These are phyloP conservation scores for Drosophila mojavensis DNA, from an alignment of 1,140 invertebrate genomes.

Conservation along the genomic window DNA sequence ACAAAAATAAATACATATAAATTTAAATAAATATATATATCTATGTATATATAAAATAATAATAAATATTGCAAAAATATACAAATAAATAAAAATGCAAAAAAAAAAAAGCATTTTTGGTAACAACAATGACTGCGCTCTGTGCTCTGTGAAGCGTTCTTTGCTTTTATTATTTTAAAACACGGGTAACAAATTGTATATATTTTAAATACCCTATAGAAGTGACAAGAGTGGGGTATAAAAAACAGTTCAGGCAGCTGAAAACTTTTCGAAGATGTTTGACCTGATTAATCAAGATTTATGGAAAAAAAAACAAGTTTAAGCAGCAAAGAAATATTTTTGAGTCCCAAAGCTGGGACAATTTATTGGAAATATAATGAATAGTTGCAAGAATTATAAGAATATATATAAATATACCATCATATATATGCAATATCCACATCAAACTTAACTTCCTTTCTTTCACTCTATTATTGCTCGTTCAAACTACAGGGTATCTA, in stretches of 20 bases:
- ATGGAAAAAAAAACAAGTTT: too few relatives aligned
- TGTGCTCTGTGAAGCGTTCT: slow-evolving; percentile 48
- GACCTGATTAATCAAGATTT: too few relatives aligned
- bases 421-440: too few relatives aligned
- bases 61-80: slow-evolving; percentile 76
- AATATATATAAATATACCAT: too few relatives aligned
- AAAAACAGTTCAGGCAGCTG: background rate
- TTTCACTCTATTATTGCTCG: too few relatives aligned
- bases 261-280: too few relatives aligned
- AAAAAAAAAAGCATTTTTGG: background rate
- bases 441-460: too few relatives aligned
- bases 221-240: background rate
- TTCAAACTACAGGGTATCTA: background rate
- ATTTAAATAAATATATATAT: slow-evolving; percentile 16
- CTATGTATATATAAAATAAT: slow-evolving; percentile 34
- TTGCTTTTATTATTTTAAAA: slow-evolving; percentile 60
- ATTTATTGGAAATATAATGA: too few relatives aligned
- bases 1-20: slow-evolving; percentile 12
- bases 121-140: slow-evolving; percentile 57
- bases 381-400: too few relatives aligned
- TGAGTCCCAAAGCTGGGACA: too few relatives aligned
- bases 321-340: too few relatives aligned
- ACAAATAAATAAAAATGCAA: slow-evolving; percentile 29
- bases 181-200: slow-evolving; percentile 15
- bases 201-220: slow-evolving; percentile 18